phyloP scores from a whole-genome alignment of 2,888 invertebrate species.

The Trachelus troglodyta region DNA sequence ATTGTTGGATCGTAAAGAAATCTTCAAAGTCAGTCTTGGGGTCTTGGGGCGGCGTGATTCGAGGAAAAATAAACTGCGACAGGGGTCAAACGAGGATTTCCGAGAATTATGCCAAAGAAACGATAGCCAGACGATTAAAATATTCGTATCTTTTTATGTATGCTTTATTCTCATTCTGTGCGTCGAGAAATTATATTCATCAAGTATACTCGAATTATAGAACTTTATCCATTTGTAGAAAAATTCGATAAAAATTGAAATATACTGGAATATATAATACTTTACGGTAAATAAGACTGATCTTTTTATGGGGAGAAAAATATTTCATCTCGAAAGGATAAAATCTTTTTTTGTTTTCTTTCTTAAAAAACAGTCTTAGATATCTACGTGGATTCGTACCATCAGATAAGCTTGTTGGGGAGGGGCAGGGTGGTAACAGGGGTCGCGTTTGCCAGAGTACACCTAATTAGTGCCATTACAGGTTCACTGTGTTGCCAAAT shows the following conservation, averaged over 20 bases:
- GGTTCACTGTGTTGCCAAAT: conserved; percentile 53
- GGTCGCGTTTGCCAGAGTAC: conserved; percentile 37
- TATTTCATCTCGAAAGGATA: not conserved
- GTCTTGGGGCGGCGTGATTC: not conserved
- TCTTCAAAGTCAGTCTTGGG: not conserved
- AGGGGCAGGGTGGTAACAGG: not conserved
- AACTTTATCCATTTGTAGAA: not conserved
- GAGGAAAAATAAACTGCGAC: not conserved
- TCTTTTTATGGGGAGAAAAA: not conserved
- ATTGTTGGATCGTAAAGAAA: not conserved
- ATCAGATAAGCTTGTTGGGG: not conserved
- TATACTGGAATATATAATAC: not conserved
- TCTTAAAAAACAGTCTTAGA: not conserved
- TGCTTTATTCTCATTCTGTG: not conserved
- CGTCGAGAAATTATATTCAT: not conserved
- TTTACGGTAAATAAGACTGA: too few species aligned
- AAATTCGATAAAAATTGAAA: not conserved
- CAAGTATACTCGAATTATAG: not conserved
- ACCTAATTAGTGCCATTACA: conserved; percentile 57
- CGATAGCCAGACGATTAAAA: not conserved
- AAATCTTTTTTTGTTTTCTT: not conserved
- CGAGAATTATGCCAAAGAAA: not conserved
- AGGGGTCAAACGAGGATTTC: not conserved
- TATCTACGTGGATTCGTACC: not conserved
- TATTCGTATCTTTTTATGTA: not conserved